Base-by-base conservation (phyloP, 1,140 invertebrate genomes). In the Drosophila melanogaster region DNA sequence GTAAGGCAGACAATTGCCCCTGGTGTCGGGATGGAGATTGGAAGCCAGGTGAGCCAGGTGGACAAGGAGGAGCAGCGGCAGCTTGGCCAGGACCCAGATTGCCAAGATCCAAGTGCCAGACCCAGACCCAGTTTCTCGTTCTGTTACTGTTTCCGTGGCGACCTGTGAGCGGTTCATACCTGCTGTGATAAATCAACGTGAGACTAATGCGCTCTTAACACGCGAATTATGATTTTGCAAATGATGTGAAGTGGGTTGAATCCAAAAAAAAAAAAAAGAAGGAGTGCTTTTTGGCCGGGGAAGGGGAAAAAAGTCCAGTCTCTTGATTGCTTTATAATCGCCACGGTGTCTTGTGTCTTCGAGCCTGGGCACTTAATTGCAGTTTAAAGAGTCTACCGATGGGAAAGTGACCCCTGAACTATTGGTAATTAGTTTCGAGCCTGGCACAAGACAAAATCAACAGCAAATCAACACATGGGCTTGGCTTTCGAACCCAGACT, bases 181-280 rank as follows among this genome's bases (percentile, higher is more conserved):
- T 84, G 84, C 84, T 89, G 84, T 89, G 84, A 89, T 89, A 89
- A 89, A 89, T 89, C 84, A 90, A 90, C 87, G 87, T 90, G 87
- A 90, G 87, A 83, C 87, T 90, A 90, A 90, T 90, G 87, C 87
- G 79, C 77, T 70, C 87, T 90, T 90, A 90, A 76, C 87, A 90
- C 87, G 87, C 87, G 87, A 90, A 90, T 90, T 90, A 90, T 90
- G 87, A 90, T 90, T 90, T 90, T 90, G 81, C 79, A 86, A 90
- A 90, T 86, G 84, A 89, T 89, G 84, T 66, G 84, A 62, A 79
- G 51, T 67, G 60, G 66, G 70, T 58, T 54, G 43, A 50, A 37
- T 10, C 3, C 40, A 8, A 17, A 17, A 17, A 17, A 38, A n/a
- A 66, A 41, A 10, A 10, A 4, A 38, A 14, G 35, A 11, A 46